Evolutionary conservation across 2,888 invertebrate genomes (phyloP), one percentile per base, ranked within the genome.

Genomic region (Thysanoteuthis rhombus): DNA sequence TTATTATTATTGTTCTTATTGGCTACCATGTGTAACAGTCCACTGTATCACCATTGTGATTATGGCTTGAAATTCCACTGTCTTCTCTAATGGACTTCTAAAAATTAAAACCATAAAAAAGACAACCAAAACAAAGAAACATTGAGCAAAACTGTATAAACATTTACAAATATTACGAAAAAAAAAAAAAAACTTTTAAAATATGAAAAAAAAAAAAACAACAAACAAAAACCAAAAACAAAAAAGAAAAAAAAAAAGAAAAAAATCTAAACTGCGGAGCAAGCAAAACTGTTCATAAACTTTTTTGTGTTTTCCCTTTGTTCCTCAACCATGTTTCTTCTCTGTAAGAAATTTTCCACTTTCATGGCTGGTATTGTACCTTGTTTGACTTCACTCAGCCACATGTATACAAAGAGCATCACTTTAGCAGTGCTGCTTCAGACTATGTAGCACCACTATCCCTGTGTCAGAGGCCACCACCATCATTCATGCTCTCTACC

Each of bases 21-120:
- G 40, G 91, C 91, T 92, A 92, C 42, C 75, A 75, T 75, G n/a
- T 75, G 45, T 92, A 92, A 42, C 45, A 42, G 91, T 92, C 91
- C 42, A 92, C 16, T 91, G 42, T 40, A 92, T 92, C 45, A 42
- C 91, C 45, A 92, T 42, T 92, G 91, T 92, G 91, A 92, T 92
- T 92, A 92, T 42, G 91, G 91, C 91, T 92, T 92, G 45, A 45
- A 75, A 75, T 75, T 75, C 75, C 75, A n/a, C n/a, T 75, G n/a
- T 75, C 75, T 75, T 75, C 75, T 75, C n/a, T 75, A 75, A n/a
- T 75, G 75, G 8, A 75, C 75, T 75, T 75, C n/a, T 75, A 75
- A n/a, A 75, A n/a, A n/a, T 75, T n/a, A 75, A 75, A n/a, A 75
- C n/a, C 75, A 75, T 75, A 75, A 75, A 75, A 75, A n/a, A n/a